Evolutionary conservation across 2,888 invertebrate species (phyloP), one percentile per base, ranked within the genome.

Genomic region (Mesopsocus fuscifrons): DNA sequence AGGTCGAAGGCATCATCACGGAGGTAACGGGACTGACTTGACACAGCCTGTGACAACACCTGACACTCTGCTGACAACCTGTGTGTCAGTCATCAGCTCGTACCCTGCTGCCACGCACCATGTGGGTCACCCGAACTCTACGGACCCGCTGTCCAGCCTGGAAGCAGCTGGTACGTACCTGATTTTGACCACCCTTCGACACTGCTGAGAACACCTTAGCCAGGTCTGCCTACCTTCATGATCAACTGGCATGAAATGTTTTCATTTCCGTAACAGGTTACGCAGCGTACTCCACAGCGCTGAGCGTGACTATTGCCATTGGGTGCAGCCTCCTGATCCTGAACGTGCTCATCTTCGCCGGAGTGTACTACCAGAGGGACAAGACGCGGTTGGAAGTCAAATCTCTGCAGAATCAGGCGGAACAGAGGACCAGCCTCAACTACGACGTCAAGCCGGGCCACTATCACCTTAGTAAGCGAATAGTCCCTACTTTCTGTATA

Each of bases 321-420:
- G 84, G 84, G 6, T 82, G 83, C 56, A 80, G 81, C 0, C 62
- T 87, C 43, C 66, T 85, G 41, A 79, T 84, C 50, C 65, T 85
- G 22, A 85, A 85, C 61, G 77, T 84, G 41, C 64, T 85, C 33
- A 81, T 85, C 54, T 84, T 84, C 57, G 83, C 82, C 41, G 82
- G 82, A 2, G 80, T 85, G 6, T 85, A 83, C 59, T 84, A 84
- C 58, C 84, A 85, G 58, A 59, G 77, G 42, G 77, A 77, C 54
- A 80, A 81, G 61, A 77, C 79, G 41, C 66, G 78, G 49, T 67
- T 80, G 54, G 83, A 84, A 59, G 82, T 81, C 35, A 83, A 83
- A 59, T 70, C 69, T 38, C 59, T 75, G 46, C 82, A 84, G 56
- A 79, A 81, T 55, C 80, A 81, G 56, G 78, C 80, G 53, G 72